These are phyloP conservation scores for Patella pellucida DNA, from an alignment of 2,888 invertebrate genomes.

Conservation along the genomic window DNA sequence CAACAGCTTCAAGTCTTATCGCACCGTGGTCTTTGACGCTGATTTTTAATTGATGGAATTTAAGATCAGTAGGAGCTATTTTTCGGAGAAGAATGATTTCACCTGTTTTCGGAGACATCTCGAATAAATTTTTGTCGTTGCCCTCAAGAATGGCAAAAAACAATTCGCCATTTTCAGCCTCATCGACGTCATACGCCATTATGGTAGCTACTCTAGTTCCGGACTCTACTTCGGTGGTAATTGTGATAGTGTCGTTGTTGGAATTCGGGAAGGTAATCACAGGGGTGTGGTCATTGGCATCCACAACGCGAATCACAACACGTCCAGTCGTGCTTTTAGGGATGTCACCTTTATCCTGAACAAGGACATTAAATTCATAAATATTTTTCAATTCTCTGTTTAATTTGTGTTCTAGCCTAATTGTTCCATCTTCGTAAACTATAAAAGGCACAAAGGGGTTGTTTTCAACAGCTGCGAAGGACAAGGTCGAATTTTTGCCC, in stretches of 20 bases:
- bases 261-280: constrained; percentile 40
- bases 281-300: constrained; percentile 58
- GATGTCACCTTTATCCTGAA: constrained; percentile 48
- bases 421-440: constrained; percentile 38
- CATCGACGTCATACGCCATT: neutral
- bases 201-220: neutral
- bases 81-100: neutral
- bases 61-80: constrained; percentile 85
- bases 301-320: constrained; percentile 45
- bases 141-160: neutral
- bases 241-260: neutral
- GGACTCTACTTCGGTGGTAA: neutral
- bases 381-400: constrained; percentile 46
- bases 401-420: constrained; percentile 36
- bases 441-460: constrained; percentile 72
- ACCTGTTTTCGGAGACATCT: neutral
- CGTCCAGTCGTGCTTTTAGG: constrained; percentile 41
- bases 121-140: neutral
- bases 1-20: constrained; percentile 74
- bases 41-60: constrained; percentile 84
- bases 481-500: neutral
- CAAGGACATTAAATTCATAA: constrained; percentile 47
- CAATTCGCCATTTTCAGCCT: neutral
- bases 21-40: constrained; percentile 92
- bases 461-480: neutral